Evolutionary conservation across 2,888 invertebrate species (phyloP).

Genomic region (Diplolepis rosae): DNA sequence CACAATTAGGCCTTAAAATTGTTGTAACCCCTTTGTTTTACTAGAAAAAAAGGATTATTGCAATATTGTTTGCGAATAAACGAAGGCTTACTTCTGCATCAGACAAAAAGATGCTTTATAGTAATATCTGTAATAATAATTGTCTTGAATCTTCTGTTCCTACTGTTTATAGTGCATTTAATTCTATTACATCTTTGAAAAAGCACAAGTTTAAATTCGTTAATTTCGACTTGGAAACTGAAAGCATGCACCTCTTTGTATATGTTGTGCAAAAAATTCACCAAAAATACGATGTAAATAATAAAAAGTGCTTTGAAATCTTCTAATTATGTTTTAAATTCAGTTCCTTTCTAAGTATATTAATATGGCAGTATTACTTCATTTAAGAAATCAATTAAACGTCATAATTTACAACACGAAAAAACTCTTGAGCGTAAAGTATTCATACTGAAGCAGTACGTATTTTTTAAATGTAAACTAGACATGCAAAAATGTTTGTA

Average conservation of each 20-base stretch:
- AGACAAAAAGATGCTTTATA: not conserved
- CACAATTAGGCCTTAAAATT: not conserved
- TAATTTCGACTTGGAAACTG: too few species aligned
- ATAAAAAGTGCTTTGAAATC: conserved; percentile 5
- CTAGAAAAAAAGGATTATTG: not conserved
- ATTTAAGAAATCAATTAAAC: not conserved
- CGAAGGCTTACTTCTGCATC: not conserved
- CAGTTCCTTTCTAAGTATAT: conserved; percentile 25
- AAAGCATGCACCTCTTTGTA: not conserved
- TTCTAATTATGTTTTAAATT: conserved; percentile 7
- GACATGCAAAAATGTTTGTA: conserved; percentile 48
- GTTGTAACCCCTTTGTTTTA: not conserved
- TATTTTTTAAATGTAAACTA: conserved; percentile 52
- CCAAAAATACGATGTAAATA: not conserved
- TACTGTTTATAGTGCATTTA: not conserved
- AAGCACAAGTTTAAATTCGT: too few species aligned
- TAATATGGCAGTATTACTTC: conserved; percentile 53
- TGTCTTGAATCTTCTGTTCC: not conserved
- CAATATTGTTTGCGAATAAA: not conserved
- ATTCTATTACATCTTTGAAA: not conserved
- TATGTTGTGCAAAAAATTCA: not conserved
- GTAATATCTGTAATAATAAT: not conserved
- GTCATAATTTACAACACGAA: conserved; percentile 33
- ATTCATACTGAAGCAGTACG: conserved; percentile 11
- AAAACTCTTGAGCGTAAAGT: conserved; percentile 40